Evolutionary conservation across 2,888 invertebrate species (phyloP), one percentile per base, ranked within the genome.

Genomic region (Orthonevra nobilis): DNA sequence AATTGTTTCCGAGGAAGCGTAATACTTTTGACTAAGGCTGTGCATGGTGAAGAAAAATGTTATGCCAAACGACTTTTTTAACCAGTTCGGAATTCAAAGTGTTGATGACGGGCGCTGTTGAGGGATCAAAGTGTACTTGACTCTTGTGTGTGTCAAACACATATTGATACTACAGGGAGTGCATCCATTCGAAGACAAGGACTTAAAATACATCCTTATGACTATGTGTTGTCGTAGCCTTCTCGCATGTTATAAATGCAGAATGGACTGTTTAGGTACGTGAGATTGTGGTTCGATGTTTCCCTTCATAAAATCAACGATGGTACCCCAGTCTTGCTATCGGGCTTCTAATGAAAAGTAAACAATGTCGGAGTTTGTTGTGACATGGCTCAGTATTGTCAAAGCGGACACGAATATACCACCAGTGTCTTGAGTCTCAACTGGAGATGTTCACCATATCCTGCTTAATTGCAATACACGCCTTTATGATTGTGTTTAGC

Each of bases 71-170:
- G n/a, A n/a, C n/a, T n/a, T 23, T 36, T 63, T 54, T 61, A 46
- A 73, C 48, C 56, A 56, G 58, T 58, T 50, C 42, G 36, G 34
- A 73, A 50, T 64, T 52, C 63, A 60, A 66, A 66, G 69, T 60
- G 75, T 70, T 69, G 75, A 75, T 75, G 75, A 75, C 54, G 75
- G 54, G 63, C 46, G 40, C 52, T 68, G 2, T 63, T 15, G 69
- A 75, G 70, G 48, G 61, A 63, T 70, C 75, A 61, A 70, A 70
- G 69, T 75, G 70, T 50, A 54, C 75, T 75, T 75, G 75, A 70
- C 69, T 70, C 69, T 70, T 75, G 75, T 75, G 75, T 75, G 69
- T 75, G 75, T 75, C 75, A 75, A 75, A 56, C 75, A 69, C 69
- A 75, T 75, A 75, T 75, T 75, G 75, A 75, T 75, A 61, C 69